phyloP scores from a whole-genome alignment of 2,888 invertebrate species.

The Zaprionus bogoriensis region DNA sequence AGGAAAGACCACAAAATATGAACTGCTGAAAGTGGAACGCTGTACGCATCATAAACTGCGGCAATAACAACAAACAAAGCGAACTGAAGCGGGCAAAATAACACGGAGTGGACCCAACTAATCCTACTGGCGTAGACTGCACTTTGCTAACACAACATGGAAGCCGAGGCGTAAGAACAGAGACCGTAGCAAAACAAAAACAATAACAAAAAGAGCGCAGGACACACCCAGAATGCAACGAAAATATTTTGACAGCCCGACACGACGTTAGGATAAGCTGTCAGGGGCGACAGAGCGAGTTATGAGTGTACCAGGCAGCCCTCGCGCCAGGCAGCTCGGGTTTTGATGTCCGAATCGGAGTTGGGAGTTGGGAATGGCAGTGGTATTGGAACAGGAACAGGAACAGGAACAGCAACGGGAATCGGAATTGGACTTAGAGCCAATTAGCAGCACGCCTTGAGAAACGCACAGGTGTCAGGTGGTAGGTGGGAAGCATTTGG shows the following conservation, averaged over 20 bases:
- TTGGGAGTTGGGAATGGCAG: constrained; percentile 5
- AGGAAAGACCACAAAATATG: constrained; percentile 63
- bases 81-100: constrained; percentile 14
- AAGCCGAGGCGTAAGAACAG: too few species aligned
- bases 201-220: constrained; percentile 19
- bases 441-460: constrained; percentile 78
- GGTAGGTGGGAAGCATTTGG: constrained; percentile 29
- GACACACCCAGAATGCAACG: constrained; percentile 74
- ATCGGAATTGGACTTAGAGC: constrained; percentile 38
- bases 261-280: constrained; percentile 26
- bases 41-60: constrained; percentile 72
- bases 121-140: constrained; percentile 62
- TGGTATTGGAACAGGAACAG: constrained; percentile 31
- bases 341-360: constrained; percentile 50
- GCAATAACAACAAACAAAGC: constrained; percentile 62
- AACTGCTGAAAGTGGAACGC: constrained; percentile 65
- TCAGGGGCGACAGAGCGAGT: constrained; percentile 47
- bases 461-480: constrained; percentile 65
- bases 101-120: constrained; percentile 51
- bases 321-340: constrained; percentile 47
- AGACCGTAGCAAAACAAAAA: constrained; percentile 42
- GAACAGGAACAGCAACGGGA: background rate
- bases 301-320: constrained; percentile 35
- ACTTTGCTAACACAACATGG: constrained; percentile 72
- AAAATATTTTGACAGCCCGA: constrained; percentile 75